phyloP scores from a whole-genome alignment of 2,888 invertebrate species.

The Amphipyra tragopoginis region DNA sequence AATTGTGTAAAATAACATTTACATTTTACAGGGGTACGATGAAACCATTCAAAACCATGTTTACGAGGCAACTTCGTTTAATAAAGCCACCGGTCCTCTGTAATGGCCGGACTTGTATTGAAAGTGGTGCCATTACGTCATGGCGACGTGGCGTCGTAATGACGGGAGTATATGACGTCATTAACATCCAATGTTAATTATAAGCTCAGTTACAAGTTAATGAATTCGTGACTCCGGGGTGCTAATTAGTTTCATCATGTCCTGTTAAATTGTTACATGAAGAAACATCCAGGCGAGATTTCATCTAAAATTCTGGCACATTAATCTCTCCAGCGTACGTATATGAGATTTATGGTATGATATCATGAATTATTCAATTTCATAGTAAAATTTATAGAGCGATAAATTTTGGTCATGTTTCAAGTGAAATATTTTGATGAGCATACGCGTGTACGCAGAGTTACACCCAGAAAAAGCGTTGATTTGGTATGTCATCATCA shows the following conservation, averaged over 20 bases:
- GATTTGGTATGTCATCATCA: no score
- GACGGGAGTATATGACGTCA: conserved; percentile 20
- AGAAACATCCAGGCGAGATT: background rate
- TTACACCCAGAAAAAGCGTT: no score
- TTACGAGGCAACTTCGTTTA: conserved; percentile 39
- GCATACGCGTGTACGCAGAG: background rate
- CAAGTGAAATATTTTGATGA: conserved; percentile 9
- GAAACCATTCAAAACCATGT: conserved; percentile 23
- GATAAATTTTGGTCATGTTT: conserved; percentile 6
- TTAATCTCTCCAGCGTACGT: conserved; percentile 9
- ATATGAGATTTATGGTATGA: conserved; percentile 7
- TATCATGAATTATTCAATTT: conserved; percentile 32
- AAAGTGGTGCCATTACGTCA: conserved; percentile 12
- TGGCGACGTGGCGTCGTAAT: conserved; percentile 1
- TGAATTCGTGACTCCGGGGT: conserved; percentile 22
- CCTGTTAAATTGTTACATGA: conserved; percentile 3
- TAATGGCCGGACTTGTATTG: conserved; percentile 12
- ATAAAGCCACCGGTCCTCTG: conserved; percentile 26
- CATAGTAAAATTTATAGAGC: conserved; percentile 6
- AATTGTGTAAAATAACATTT: background rate
- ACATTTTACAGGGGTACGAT: conserved; percentile 8
- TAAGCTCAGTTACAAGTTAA: conserved; percentile 26
- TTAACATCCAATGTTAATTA: conserved; percentile 26
- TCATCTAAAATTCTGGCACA: conserved; percentile 3
- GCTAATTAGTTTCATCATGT: conserved; percentile 23